A percentile compares a stretch with the other conserved stretches of the same genome.
Evolutionary conservation across 2,113 vertebrate species (phyloP).

Genomic region (Poecile atricapillus): DNA sequence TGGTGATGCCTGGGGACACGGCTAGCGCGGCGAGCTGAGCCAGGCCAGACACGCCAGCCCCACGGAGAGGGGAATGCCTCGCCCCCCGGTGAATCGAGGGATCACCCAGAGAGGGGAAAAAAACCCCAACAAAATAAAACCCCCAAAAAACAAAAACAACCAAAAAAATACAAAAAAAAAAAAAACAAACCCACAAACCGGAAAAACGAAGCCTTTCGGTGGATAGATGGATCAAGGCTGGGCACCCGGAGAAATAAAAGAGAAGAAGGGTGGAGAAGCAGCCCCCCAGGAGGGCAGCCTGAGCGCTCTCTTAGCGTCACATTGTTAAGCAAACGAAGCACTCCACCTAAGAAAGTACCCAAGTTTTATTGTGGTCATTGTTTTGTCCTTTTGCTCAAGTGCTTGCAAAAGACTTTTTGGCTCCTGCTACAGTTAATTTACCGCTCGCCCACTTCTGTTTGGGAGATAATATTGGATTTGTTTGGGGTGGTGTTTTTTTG

Average conservation of each 20-base stretch:
- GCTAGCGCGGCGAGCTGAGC: neutral
- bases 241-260: neutral
- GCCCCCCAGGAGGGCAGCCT: neutral
- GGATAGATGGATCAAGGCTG: slow-evolving; percentile 22
- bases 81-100: neutral
- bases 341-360: slow-evolving; percentile 14
- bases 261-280: neutral
- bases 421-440: neutral
- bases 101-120: accelerated
- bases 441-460: neutral
- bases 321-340: slow-evolving; percentile 10
- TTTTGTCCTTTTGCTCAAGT: neutral
- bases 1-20: neutral
- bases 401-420: slow-evolving; percentile 14
- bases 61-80: neutral
- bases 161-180: no score
- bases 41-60: neutral
- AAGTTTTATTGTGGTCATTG: slow-evolving; percentile 37
- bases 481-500: neutral
- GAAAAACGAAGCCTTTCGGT: neutral
- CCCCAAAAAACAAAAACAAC: no score
- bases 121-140: no score
- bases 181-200: accelerated
- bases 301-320: slow-evolving; percentile 10
- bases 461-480: neutral